Percentiles rank a stretch among this genome's conserved stretches.
These are phyloP conservation scores for Leptinotarsa lineolata DNA, from an alignment of 1,140 invertebrate species.

Conservation along the genomic window DNA sequence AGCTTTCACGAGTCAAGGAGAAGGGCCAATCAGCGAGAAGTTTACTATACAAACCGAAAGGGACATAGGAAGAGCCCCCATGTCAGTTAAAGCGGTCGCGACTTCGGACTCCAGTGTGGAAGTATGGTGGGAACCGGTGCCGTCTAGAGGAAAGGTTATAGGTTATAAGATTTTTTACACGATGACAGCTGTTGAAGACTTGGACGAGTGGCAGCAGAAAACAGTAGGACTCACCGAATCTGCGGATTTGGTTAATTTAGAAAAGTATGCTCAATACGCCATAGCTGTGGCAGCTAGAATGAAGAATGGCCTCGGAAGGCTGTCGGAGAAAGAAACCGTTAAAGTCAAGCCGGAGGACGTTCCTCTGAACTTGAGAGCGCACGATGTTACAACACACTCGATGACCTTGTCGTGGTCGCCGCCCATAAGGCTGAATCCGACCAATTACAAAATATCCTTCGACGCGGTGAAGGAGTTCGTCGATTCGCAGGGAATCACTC, in stretches of 20 bases:
- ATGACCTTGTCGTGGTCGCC: slow-evolving; percentile 91
- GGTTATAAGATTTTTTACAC: slow-evolving; percentile 95
- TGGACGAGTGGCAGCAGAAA: slow-evolving; percentile 89
- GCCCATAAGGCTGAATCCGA: slow-evolving; percentile 87
- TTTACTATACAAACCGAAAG: slow-evolving; percentile 82
- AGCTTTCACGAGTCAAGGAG: slow-evolving; percentile 86
- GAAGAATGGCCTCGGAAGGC: slow-evolving; percentile 69
- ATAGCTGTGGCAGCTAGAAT: slow-evolving; percentile 88
- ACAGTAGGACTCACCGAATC: slow-evolving; percentile 84
- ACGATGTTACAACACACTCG: slow-evolving; percentile 85
- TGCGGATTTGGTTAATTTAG: slow-evolving; percentile 86
- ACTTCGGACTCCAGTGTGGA: slow-evolving; percentile 90
- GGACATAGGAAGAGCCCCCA: slow-evolving; percentile 87
- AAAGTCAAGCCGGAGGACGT: slow-evolving; percentile 91
- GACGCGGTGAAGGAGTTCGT: slow-evolving; percentile 94
- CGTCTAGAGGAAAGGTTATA: slow-evolving; percentile 78
- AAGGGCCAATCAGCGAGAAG: slow-evolving; percentile 88
- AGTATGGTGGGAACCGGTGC: slow-evolving; percentile 96
- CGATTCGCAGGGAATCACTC: slow-evolving; percentile 90
- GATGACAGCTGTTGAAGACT: slow-evolving; percentile 88
- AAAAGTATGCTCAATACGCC: slow-evolving; percentile 90
- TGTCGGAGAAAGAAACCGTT: slow-evolving; percentile 81
- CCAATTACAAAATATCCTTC: slow-evolving; percentile 89
- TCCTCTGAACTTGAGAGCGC: slow-evolving; percentile 81
- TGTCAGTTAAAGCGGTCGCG: slow-evolving; percentile 88